Percentiles rank a stretch among this genome's conserved stretches.
phyloP scores from a whole-genome alignment of 2,113 vertebrate genomes.

The Panurus biarmicus region DNA sequence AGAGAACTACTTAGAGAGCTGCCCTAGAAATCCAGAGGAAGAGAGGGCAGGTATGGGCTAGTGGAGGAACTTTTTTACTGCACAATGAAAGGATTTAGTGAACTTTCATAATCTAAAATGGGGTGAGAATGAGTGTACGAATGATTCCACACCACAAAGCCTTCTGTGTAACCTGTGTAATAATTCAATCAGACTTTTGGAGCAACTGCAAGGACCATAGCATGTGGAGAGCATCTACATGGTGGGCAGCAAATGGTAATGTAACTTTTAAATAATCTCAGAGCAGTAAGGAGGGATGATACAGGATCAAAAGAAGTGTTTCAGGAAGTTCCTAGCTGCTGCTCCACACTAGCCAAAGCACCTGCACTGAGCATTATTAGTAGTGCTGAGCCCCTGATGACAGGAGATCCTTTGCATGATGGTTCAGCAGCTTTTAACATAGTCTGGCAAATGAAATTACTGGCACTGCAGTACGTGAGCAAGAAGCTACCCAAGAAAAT shows the following conservation, averaged over 20 bases:
- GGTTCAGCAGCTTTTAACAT: neutral
- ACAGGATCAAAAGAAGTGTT: neutral
- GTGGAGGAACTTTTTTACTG: neutral
- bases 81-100: neutral
- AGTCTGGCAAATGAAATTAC: neutral
- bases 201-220: neutral
- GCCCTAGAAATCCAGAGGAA: neutral
- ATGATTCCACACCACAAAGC: neutral
- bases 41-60: neutral
- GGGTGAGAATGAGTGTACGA: neutral
- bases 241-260: neutral
- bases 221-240: neutral
- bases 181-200: neutral
- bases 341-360: neutral
- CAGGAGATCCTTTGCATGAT: neutral
- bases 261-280: neutral
- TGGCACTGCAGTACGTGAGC: neutral
- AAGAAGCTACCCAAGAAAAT: neutral
- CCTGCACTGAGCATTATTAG: neutral
- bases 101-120: neutral
- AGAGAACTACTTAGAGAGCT: neutral
- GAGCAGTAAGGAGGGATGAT: neutral
- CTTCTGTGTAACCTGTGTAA: neutral
- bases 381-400: neutral
- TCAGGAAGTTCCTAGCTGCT: neutral